Evolutionary conservation across 2,113 vertebrate genomes (phyloP).

Genomic region (Marcusenius ussheri): DNA sequence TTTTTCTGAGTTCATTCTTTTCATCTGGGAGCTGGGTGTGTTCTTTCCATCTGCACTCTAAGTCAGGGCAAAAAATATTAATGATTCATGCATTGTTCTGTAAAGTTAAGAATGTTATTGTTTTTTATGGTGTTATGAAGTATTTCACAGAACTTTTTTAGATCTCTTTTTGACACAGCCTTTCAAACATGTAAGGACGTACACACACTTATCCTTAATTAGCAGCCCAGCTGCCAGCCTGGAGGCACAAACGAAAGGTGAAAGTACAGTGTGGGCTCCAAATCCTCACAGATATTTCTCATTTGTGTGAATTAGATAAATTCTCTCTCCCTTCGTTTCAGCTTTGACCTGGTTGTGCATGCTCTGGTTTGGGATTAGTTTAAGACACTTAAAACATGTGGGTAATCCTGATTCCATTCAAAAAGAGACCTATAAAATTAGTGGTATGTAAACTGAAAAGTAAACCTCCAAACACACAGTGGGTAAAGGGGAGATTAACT

Average conservation of each 20-base stretch:
- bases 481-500: neutral
- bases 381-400: neutral
- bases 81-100: neutral
- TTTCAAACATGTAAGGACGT: neutral
- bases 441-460: neutral
- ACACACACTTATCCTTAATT: neutral
- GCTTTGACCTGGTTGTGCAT: neutral
- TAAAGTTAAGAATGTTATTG: neutral
- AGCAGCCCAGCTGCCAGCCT: neutral
- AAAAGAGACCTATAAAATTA: neutral
- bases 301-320: neutral
- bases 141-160: neutral
- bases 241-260: neutral
- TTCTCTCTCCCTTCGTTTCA: no score
- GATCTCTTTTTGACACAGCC: neutral
- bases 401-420: neutral
- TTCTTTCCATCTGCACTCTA: conserved; percentile 2
- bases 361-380: neutral
- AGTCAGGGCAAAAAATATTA: neutral
- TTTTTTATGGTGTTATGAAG: neutral
- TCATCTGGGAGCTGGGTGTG: neutral
- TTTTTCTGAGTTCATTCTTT: neutral
- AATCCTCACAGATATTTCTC: neutral
- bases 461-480: neutral
- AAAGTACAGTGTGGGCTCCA: neutral